A percentile compares a stretch with the other conserved stretches of the same genome.
These are phyloP conservation scores for Chaetodon auriga DNA, from an alignment of 2,113 vertebrate species.

Conservation along the genomic window DNA sequence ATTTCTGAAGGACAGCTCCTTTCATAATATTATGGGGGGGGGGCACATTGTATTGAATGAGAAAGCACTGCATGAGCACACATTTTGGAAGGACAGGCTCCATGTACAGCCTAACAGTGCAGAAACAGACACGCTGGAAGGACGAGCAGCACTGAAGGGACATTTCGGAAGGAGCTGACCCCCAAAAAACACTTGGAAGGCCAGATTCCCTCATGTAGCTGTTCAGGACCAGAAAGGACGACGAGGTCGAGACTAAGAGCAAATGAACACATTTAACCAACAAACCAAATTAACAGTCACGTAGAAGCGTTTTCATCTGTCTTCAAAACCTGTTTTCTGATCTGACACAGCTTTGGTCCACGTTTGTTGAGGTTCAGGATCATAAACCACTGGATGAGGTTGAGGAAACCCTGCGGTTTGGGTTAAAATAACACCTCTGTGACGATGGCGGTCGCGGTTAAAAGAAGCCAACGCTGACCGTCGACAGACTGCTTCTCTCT, in stretches of 20 bases:
- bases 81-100: not conserved
- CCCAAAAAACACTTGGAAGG: fast-evolving
- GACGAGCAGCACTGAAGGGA: not conserved
- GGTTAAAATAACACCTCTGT: no score
- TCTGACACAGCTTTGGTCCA: no score
- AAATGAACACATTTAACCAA: no score
- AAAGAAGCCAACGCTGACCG: no score
- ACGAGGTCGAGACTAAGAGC: not conserved
- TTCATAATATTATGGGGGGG: not conserved
- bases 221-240: not conserved
- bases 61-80: not conserved
- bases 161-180: not conserved
- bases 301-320: no score
- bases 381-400: no score
- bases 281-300: no score
- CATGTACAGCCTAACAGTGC: not conserved
- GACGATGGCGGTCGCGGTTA: no score
- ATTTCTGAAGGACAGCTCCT: conserved; percentile 5
- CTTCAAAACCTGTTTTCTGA: no score
- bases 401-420: no score
- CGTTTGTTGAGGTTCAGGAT: no score
- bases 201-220: not conserved
- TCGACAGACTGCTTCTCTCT: no score
- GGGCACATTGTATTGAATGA: not conserved
- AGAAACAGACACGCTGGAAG: not conserved